Evolutionary conservation across 2,888 invertebrate species (phyloP).

Genomic region (Nebria salina): DNA sequence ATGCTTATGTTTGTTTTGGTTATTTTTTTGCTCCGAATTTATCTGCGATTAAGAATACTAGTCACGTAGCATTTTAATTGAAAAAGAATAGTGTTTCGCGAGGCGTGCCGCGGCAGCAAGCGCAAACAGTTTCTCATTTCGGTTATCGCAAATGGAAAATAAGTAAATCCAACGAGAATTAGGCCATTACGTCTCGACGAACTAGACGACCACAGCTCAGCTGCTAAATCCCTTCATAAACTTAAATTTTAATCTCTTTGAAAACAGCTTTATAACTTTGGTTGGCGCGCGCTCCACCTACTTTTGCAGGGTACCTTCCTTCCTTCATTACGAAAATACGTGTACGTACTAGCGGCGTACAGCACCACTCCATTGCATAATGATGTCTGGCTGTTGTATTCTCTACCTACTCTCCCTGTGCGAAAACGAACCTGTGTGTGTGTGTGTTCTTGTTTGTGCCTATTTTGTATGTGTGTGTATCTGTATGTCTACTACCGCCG

Average conservation of each 20-base stretch:
- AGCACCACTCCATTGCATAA: constrained; percentile 32
- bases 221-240: constrained; percentile 53
- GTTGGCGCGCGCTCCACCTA: constrained; percentile 47
- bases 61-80: constrained; percentile 42
- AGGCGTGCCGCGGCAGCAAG: not conserved
- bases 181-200: constrained; percentile 45
- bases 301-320: constrained; percentile 9
- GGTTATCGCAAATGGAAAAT: constrained; percentile 45
- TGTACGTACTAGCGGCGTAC: constrained; percentile 15
- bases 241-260: constrained; percentile 55
- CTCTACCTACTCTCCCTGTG: constrained; percentile 3
- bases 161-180: constrained; percentile 45
- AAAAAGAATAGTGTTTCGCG: constrained; percentile 37
- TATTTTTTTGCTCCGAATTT: not conserved
- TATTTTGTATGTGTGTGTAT: not conserved
- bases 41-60: constrained; percentile 40
- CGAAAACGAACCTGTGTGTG: not conserved
- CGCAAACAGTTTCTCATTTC: constrained; percentile 44
- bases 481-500: not conserved
- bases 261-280: constrained; percentile 54
- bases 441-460: not conserved
- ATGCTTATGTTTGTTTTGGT: not conserved
- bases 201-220: constrained; percentile 40
- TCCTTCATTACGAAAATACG: constrained; percentile 39
- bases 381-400: constrained; percentile 30